Base-by-base conservation (phyloP, 2,113 vertebrate genomes). In the Seriola quinqueradiata region DNA sequence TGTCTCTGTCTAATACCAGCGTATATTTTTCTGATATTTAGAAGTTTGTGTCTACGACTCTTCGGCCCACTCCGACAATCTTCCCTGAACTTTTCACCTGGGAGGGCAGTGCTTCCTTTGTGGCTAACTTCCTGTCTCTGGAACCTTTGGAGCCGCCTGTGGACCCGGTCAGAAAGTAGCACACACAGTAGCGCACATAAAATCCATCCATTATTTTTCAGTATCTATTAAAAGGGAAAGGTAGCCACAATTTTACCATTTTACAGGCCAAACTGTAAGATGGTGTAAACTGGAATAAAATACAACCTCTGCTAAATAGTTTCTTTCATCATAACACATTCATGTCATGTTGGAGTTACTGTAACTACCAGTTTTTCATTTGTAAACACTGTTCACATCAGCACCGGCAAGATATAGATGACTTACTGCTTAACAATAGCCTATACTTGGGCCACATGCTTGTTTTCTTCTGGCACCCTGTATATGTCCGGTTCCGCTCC, bases 1-100 rank as follows among this genome's bases (percentile, higher is more conserved):
- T 59, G 38, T 13, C 9, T 50, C 2, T 57, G 12, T 5, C 5
- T 25, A 4, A n/a, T 8, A 0, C 32, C 1, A 58, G 3, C 60
- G 6, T 67, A 0, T 82, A 6, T 71, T 46, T 54, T 8, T 82
- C 36, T 66, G 4, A 42, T 66, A 3, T 89, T 75, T 81, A 99
- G 98, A 99, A 99, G 89, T 99, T 98, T 82, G 96, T 99, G 77
- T 97, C 97, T 44, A 97, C 96, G 0, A 97, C 96, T 0, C 23
- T 99, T 63, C 95, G 95, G 36, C 96, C 96, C 58, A 96, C 97
- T 0, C 64, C 96, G 28, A 86, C 96, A 13, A 85, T 90, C 3
- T 93, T 95, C 61, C 71, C 91, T 0, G 95, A 97, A 4, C 88
- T 99, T 34, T 95, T 95, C 64, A 77, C 83, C 87, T 99, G 98